Evolutionary conservation across 1,140 invertebrate species (phyloP).

Genomic region (Lucilia cuprina): DNA sequence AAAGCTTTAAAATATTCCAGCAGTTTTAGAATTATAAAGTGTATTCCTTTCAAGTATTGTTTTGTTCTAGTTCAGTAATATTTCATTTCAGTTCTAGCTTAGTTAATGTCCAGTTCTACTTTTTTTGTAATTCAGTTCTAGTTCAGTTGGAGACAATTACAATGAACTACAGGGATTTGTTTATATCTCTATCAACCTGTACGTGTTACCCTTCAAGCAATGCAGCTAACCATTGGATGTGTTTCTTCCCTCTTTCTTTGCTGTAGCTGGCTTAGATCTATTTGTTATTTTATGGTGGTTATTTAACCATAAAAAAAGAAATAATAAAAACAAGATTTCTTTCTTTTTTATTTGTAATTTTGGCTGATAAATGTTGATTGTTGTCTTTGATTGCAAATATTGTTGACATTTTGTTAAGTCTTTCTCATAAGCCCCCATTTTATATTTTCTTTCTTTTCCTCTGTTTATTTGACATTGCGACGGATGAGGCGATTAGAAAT

Average conservation of each 20-base stretch:
- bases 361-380: neutral
- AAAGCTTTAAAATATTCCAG: neutral
- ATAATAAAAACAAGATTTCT: neutral
- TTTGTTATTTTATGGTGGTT: neutral
- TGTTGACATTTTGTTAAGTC: neutral
- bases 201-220: slow-evolving; percentile 8
- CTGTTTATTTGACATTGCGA: neutral
- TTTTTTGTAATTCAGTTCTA: no score
- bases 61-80: no score
- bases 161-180: neutral
- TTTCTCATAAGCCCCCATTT: neutral
- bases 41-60: no score
- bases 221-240: neutral
- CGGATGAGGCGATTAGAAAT: neutral
- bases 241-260: neutral
- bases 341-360: neutral
- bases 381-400: neutral
- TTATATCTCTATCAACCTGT: slow-evolving; percentile 8
- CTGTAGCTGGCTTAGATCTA: neutral
- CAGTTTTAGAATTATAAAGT: no score
- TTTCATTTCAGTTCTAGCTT: no score
- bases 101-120: no score
- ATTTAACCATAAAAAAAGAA: slow-evolving; percentile 1
- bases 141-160: no score
- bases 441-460: no score